Evolutionary conservation across 2,888 invertebrate species (phyloP).

Genomic region (Stenodera caucasica): DNA sequence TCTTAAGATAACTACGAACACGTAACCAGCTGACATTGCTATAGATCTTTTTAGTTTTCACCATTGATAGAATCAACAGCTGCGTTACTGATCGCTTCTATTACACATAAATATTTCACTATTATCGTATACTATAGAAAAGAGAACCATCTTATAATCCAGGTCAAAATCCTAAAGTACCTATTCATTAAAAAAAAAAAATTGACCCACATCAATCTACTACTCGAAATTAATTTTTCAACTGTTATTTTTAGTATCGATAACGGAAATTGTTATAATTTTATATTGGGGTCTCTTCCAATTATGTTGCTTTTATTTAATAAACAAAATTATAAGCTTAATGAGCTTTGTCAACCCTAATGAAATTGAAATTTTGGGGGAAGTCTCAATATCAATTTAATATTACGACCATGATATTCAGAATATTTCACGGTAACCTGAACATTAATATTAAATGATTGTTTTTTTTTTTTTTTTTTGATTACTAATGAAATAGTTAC

Average conservation of each 20-base stretch:
- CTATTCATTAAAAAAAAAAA: too few relatives aligned
- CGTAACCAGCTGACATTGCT: background rate
- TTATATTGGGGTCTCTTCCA: background rate
- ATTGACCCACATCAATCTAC: background rate
- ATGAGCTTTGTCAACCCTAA: background rate
- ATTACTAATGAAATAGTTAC: too few relatives aligned
- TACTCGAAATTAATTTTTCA: too few relatives aligned
- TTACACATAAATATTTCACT: background rate
- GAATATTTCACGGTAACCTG: background rate
- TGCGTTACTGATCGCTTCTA: background rate
- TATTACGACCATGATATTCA: background rate
- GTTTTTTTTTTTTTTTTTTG: too few relatives aligned
- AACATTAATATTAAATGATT: too few relatives aligned
- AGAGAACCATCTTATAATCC: too few relatives aligned
- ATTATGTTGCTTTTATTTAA: background rate
- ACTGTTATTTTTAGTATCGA: too few relatives aligned
- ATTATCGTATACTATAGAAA: background rate
- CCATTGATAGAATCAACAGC: background rate
- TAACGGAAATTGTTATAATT: too few relatives aligned
- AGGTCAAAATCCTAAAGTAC: too few relatives aligned
- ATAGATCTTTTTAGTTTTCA: background rate
- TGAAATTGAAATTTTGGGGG: background rate
- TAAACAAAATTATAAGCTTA: background rate
- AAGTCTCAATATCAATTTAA: background rate
- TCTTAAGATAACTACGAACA: background rate